Conservation (phyloP, 2,797 vertebrate species). For the Halcyon leucocephala region DNA sequence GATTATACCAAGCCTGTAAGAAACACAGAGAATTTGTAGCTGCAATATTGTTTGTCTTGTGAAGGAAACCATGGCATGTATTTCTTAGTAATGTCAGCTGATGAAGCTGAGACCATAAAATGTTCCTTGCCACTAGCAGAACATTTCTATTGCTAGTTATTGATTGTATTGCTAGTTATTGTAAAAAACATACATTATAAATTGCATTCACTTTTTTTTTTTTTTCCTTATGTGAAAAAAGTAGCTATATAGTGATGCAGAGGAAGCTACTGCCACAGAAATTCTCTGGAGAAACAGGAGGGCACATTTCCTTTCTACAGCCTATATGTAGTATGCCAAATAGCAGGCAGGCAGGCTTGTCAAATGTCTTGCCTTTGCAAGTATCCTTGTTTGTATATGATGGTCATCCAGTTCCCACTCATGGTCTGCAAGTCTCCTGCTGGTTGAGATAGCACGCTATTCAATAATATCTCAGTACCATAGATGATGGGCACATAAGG, state of each 20-base stretch:
- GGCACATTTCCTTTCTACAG: not conserved
- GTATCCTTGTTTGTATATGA: not conserved
- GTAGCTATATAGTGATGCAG: not conserved
- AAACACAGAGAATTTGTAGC: conserved; percentile 47
- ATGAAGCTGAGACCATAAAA: conserved; percentile 48
- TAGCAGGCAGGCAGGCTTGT: not conserved
- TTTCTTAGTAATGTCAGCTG: conserved; percentile 48
- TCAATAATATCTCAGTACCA: not conserved
- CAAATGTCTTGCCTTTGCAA: not conserved
- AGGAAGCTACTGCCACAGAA: not conserved
- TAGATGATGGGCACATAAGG: not conserved
- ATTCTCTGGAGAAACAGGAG: not conserved
- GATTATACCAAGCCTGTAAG: conserved; percentile 19
- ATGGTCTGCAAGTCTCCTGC: not conserved
- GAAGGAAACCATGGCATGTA: conserved; percentile 17
- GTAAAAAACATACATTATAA: conserved; percentile 60
- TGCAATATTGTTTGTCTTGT: conserved; percentile 44
- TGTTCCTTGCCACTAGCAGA: conserved; percentile 41
- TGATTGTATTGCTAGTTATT: conserved; percentile 53
- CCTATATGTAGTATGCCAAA: not conserved
- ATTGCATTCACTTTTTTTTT: not conserved
- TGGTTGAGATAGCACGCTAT: not conserved
- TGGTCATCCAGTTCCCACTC: not conserved
- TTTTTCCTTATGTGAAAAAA: not conserved
- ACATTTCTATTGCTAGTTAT: conserved; percentile 61